These are phyloP conservation scores for Dicrurus megarhynchus DNA, from an alignment of 2,113 vertebrate species.

Conservation along the genomic window DNA sequence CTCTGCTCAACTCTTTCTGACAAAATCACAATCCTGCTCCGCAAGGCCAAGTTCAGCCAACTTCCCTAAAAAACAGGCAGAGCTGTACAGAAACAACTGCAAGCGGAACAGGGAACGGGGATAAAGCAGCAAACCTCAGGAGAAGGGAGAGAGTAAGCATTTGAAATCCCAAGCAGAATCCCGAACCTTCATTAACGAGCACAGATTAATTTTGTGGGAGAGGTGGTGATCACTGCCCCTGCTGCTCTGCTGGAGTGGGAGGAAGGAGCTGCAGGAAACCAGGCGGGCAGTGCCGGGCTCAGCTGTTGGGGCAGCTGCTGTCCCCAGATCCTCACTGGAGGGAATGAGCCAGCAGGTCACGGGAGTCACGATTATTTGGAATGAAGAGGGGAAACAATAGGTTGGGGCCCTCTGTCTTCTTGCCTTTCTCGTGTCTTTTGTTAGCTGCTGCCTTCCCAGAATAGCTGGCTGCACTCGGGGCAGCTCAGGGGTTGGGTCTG, in stretches of 20 bases:
- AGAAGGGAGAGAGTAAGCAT: background rate
- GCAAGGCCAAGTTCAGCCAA: background rate
- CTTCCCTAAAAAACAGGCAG: background rate
- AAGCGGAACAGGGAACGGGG: background rate
- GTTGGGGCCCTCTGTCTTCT: constrained; percentile 19
- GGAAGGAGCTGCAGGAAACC: background rate
- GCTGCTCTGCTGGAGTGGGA: background rate
- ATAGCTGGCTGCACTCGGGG: background rate
- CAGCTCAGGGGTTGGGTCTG: background rate
- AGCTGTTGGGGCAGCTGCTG: constrained; percentile 63
- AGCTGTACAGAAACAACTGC: background rate
- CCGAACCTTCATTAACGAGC: background rate
- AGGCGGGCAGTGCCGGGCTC: background rate
- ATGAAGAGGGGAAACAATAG: constrained; percentile 54
- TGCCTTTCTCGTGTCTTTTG: constrained; percentile 21
- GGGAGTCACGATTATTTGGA: constrained; percentile 39
- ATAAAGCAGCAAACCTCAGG: background rate
- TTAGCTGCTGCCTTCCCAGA: constrained; percentile 13
- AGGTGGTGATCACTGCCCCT: background rate
- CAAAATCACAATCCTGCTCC: background rate
- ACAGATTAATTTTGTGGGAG: background rate
- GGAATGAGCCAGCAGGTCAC: constrained; percentile 42
- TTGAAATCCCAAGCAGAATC: background rate
- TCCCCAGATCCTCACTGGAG: background rate
- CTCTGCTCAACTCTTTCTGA: background rate